Evolutionary conservation across 2,113 vertebrate species (phyloP).

Genomic region (Taurulus bubalis): DNA sequence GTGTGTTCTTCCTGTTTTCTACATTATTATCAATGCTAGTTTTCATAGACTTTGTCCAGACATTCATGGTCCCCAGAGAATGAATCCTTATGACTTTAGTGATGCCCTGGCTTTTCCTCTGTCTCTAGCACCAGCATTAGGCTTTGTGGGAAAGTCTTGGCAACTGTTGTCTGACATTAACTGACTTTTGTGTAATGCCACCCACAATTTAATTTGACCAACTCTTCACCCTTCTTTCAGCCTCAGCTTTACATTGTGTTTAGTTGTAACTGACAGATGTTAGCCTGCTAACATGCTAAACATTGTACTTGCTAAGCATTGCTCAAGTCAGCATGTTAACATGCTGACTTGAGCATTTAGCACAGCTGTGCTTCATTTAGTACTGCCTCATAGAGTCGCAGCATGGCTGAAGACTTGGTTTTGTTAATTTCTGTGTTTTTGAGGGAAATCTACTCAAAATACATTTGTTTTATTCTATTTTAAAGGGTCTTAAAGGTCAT

Average conservation of each 20-base stretch:
- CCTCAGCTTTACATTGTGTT: background rate
- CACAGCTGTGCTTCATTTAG: too few species aligned
- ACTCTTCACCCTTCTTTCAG: background rate
- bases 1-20: background rate
- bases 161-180: background rate
- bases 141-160: background rate
- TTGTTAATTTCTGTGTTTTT: background rate
- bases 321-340: background rate
- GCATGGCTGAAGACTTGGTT: background rate
- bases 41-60: background rate
- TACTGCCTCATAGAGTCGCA: background rate
- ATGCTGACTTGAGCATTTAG: background rate
- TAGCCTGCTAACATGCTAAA: background rate
- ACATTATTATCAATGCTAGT: background rate
- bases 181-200: background rate
- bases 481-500: slow-evolving; percentile 92
- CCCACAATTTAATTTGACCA: background rate
- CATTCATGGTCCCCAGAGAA: background rate
- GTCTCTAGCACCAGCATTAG: background rate
- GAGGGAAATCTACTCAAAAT: background rate
- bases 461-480: slow-evolving; percentile 47
- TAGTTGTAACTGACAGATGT: background rate
- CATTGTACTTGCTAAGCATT: background rate
- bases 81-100: background rate
- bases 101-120: background rate